These are phyloP conservation scores for Epirrhoe alternata DNA, from an alignment of 2,888 invertebrate genomes.

Conservation along the genomic window DNA sequence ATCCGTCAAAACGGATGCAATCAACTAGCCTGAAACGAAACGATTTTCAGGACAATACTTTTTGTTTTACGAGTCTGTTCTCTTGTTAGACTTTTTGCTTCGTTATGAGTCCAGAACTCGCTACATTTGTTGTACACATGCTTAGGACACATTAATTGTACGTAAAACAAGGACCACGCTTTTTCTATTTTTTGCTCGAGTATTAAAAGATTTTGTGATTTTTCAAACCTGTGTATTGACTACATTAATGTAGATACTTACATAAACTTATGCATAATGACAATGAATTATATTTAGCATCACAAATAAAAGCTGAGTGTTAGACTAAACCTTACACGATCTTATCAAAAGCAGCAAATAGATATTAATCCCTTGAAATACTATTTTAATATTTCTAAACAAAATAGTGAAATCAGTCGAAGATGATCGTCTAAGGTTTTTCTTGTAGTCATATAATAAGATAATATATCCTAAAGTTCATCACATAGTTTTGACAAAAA, in stretches of 20 bases:
- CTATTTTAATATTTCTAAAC: not conserved
- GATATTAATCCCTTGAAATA: not conserved
- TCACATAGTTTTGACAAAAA: not conserved
- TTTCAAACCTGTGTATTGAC: slow-evolving; percentile 37
- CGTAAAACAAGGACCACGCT: not conserved
- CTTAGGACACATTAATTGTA: not conserved
- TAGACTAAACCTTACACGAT: slow-evolving; percentile 14
- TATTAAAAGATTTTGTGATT: slow-evolving; percentile 6
- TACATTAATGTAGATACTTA: slow-evolving; percentile 29
- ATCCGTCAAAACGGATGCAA: slow-evolving; percentile 38
- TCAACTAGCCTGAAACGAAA: slow-evolving; percentile 31
- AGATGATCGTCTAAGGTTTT: slow-evolving; percentile 21
- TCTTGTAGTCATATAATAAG: slow-evolving; percentile 1
- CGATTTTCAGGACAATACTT: slow-evolving; percentile 22
- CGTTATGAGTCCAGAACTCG: slow-evolving; percentile 21
- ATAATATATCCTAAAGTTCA: not conserved
- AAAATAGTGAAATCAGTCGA: slow-evolving; percentile 27
- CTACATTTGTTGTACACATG: slow-evolving; percentile 12
- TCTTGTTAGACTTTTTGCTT: slow-evolving; percentile 19
- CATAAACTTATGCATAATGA: slow-evolving; percentile 13
- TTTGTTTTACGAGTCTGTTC: slow-evolving; percentile 12
- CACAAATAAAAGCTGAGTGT: slow-evolving; percentile 17
- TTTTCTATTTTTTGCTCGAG: not conserved
- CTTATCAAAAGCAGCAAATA: slow-evolving; percentile 12
- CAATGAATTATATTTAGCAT: slow-evolving; percentile 18